Conservation (phyloP, 2,888 invertebrate species). For the Halocaridina rubra region DNA sequence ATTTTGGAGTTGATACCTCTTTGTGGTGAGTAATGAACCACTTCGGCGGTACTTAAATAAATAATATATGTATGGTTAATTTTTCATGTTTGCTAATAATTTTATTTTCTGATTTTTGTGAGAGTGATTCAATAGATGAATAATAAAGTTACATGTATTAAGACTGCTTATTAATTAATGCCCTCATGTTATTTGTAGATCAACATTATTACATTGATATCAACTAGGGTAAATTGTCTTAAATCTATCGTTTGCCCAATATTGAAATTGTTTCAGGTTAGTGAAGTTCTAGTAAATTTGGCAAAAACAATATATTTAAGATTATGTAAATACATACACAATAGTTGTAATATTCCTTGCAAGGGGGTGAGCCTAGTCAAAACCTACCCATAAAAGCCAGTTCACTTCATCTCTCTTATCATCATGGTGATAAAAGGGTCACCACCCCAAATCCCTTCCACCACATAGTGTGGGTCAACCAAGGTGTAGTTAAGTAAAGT, state of each 20-base stretch:
- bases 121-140: constrained; percentile 61
- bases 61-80: constrained; percentile 57
- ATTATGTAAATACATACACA: neutral
- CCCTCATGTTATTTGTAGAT: neutral
- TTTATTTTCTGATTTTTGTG: constrained; percentile 62
- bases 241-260: too few relatives aligned
- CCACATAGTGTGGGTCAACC: too few relatives aligned
- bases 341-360: too few relatives aligned
- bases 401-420: too few relatives aligned
- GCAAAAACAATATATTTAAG: neutral
- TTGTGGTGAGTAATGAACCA: constrained; percentile 36
- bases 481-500: too few relatives aligned
- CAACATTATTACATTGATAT: neutral
- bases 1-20: constrained; percentile 58
- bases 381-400: too few relatives aligned
- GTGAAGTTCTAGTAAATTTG: neutral
- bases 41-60: constrained; percentile 51
- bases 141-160: constrained; percentile 62
- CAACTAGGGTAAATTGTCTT: neutral
- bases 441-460: too few relatives aligned
- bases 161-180: neutral
- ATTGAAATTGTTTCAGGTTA: too few relatives aligned
- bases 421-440: too few relatives aligned
- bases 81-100: constrained; percentile 62
- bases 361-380: too few relatives aligned